Conservation (phyloP, 2,113 vertebrate species). For the Aphelocoma coerulescens region DNA sequence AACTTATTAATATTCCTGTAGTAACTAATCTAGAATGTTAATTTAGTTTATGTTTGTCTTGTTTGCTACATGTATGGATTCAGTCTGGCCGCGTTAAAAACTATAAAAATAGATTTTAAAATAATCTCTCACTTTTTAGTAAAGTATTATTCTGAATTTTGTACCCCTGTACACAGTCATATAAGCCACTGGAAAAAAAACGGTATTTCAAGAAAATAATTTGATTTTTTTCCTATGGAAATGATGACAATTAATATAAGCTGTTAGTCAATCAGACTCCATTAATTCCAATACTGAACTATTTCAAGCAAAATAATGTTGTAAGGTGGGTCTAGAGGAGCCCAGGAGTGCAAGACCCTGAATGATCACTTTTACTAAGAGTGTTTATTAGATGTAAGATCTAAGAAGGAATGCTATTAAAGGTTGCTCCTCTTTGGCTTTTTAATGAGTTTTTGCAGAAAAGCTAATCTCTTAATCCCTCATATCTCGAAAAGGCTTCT, state of each 20-base stretch:
- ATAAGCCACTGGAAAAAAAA: not conserved
- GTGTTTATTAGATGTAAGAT: not conserved
- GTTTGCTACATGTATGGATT: accelerated
- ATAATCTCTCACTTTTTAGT: not conserved
- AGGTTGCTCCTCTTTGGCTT: not conserved
- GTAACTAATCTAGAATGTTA: not conserved
- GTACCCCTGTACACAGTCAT: no score
- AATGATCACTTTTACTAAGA: not conserved
- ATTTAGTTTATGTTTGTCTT: not conserved
- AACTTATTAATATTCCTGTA: not conserved
- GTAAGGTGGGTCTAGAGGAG: not conserved
- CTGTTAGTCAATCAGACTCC: not conserved
- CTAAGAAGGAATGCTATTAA: not conserved
- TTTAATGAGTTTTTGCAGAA: not conserved
- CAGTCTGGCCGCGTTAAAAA: not conserved
- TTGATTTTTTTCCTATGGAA: not conserved
- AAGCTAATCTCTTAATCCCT: not conserved
- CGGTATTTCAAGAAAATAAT: not conserved
- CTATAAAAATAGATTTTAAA: not conserved
- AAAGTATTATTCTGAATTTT: not conserved
- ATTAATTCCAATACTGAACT: not conserved
- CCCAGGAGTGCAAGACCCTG: not conserved
- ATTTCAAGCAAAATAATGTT: not conserved
- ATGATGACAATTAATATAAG: not conserved
- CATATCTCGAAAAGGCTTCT: not conserved